Evolutionary conservation across 2,888 invertebrate genomes (phyloP).

Genomic region (Callyntrura guangdongensis): DNA sequence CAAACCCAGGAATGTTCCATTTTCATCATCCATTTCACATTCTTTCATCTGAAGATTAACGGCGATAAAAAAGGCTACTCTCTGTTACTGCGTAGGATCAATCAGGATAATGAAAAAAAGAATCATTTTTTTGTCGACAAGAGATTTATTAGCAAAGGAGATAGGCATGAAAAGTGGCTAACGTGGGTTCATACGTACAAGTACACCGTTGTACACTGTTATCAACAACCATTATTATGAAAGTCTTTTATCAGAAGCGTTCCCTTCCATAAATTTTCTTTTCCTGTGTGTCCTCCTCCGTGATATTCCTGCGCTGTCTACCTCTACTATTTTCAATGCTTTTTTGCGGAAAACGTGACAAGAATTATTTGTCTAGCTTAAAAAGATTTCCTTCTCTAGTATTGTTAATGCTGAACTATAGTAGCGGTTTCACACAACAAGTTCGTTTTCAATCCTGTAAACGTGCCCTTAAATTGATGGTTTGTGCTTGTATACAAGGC

Average conservation of each 20-base stretch:
- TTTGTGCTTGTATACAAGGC: background rate
- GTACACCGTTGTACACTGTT: background rate
- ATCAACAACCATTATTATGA: constrained; percentile 66
- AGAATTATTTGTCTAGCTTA: constrained; percentile 52
- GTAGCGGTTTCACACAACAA: background rate
- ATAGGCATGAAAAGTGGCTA: constrained; percentile 56
- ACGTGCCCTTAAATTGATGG: background rate
- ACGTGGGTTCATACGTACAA: background rate
- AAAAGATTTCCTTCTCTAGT: background rate
- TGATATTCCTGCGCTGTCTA: constrained; percentile 18
- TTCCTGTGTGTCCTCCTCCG: background rate
- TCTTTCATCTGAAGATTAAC: too few relatives aligned
- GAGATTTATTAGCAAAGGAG: constrained; percentile 68
- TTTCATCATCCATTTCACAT: too few relatives aligned
- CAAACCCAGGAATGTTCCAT: too few relatives aligned
- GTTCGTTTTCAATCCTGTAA: background rate
- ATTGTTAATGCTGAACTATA: background rate
- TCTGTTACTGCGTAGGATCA: constrained; percentile 2
- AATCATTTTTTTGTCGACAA: constrained; percentile 50
- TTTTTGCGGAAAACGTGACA: constrained; percentile 71
- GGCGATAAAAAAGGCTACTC: too few relatives aligned
- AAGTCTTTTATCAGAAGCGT: constrained; percentile 61
- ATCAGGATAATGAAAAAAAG: constrained; percentile 23
- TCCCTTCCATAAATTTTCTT: constrained; percentile 62
- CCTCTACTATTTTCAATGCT: constrained; percentile 40